phyloP scores from a whole-genome alignment of 1,140 invertebrate genomes.

The Streblospio benedicti region DNA sequence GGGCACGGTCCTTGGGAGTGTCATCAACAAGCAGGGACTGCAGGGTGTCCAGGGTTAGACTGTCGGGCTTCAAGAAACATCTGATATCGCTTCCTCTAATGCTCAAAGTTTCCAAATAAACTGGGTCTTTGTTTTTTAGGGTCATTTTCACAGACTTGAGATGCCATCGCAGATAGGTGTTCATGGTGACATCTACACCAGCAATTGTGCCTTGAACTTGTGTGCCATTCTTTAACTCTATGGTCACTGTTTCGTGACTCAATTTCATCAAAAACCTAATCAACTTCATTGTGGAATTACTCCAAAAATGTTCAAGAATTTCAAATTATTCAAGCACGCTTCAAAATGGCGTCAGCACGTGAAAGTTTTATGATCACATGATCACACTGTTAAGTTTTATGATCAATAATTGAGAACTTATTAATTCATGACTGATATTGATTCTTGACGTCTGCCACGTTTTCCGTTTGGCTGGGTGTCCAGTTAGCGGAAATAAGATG shows the following conservation, averaged over 20 bases:
- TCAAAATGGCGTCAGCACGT: no score
- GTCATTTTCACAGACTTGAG: conserved; percentile 97
- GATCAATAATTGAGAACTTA: no score
- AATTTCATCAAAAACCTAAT: conserved; percentile 99
- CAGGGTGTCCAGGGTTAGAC: conserved; percentile 86
- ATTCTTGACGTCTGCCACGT: no score
- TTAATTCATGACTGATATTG: no score
- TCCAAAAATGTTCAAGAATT: no score
- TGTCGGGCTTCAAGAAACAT: conserved; percentile 92
- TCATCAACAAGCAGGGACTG: conserved; percentile 98
- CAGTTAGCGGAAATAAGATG: no score
- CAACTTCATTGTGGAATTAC: no score
- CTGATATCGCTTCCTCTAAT: conserved; percentile 95
- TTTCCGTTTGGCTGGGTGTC: no score
- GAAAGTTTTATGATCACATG: no score
- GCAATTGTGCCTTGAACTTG: conserved; percentile 84
- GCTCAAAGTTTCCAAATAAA: conserved; percentile 86
- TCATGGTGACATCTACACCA: conserved; percentile 99
- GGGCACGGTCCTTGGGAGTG: conserved; percentile 62
- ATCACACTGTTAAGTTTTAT: no score
- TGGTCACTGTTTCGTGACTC: conserved; percentile 97
- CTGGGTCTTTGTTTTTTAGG: conserved; percentile 86
- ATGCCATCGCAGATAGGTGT: no score
- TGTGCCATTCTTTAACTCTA: conserved; percentile 98
- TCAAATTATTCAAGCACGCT: no score